Evolutionary conservation across 2,113 vertebrate species (phyloP).

Genomic region (Psammodynastes pulverulentus): DNA sequence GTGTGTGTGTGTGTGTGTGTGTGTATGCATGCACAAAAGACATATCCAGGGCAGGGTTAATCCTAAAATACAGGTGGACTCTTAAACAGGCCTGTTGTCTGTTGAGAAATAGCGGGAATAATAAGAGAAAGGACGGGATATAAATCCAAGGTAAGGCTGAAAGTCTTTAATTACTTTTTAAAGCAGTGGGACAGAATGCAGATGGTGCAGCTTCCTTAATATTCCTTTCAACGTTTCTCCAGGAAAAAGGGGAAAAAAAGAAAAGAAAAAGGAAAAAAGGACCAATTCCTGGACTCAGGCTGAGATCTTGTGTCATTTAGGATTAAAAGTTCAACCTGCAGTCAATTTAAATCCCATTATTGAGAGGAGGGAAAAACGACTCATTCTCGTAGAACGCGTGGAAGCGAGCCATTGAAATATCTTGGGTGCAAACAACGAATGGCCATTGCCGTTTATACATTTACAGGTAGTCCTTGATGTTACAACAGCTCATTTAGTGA

Average conservation of each 20-base stretch:
- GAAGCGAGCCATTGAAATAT: neutral
- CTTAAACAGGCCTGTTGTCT: neutral
- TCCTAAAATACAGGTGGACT: neutral
- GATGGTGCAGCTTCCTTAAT: neutral
- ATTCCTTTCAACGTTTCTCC: neutral
- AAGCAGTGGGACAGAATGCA: neutral
- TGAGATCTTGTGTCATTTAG: neutral
- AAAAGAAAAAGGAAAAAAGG: neutral
- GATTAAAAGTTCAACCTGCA: neutral
- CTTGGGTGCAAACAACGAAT: neutral
- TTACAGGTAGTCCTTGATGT: neutral
- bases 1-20: too few relatives aligned
- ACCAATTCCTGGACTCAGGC: neutral
- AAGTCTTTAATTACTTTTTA: constrained; percentile 1
- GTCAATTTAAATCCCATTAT: neutral
- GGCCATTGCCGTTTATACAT: neutral
- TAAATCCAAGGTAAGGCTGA: neutral
- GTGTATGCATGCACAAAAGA: neutral
- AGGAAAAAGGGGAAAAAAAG: too few relatives aligned
- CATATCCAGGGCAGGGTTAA: neutral
- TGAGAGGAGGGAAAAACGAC: neutral
- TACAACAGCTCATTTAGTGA: too few relatives aligned
- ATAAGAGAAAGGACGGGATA: neutral
- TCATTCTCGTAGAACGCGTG: neutral
- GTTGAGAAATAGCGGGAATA: neutral